A percentile compares a stretch with the other conserved stretches of the same genome.
phyloP scores from a whole-genome alignment of 92 coral and sea anemone genomes.

The Paramuricea clavata region DNA sequence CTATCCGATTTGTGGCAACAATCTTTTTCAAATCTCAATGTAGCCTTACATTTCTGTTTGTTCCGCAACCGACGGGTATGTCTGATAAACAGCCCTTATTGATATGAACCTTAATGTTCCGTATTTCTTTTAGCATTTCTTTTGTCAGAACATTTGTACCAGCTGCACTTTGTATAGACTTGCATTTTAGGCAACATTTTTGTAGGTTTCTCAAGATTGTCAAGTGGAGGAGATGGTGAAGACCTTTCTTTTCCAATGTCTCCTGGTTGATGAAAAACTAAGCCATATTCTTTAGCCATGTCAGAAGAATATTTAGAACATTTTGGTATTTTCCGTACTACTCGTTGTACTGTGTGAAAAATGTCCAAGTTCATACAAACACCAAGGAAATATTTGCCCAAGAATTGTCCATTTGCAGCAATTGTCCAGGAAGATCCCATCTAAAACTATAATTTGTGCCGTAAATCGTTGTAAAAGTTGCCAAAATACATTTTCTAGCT shows the following conservation, averaged over 20 bases:
- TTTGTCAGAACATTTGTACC: conserved; percentile 40
- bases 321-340: conserved; percentile 48
- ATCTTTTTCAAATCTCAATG: conserved; percentile 49
- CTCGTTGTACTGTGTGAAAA: conserved; percentile 54
- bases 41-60: conserved; percentile 58
- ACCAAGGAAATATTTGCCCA: conserved; percentile 38
- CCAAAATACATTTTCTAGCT: conserved; percentile 42
- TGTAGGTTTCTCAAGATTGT: conserved; percentile 44
- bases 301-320: conserved; percentile 31
- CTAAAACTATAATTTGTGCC: too few species aligned
- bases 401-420: conserved; percentile 55
- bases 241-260: conserved; percentile 46
- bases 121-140: conserved; percentile 43
- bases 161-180: background rate
- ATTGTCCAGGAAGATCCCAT: conserved; percentile 58
- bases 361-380: conserved; percentile 36
- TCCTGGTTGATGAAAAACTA: conserved; percentile 48
- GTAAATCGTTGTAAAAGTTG: too few species aligned
- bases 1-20: conserved; percentile 48
- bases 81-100: conserved; percentile 57
- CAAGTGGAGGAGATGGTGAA: conserved; percentile 47
- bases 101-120: conserved; percentile 53
- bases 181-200: conserved; percentile 34
- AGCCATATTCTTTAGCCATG: conserved; percentile 31
- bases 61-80: conserved; percentile 66